Evolutionary conservation across 2,797 vertebrate genomes (phyloP), one percentile per base, ranked within the genome.

Genomic region (Gymnothorax javanicus): DNA sequence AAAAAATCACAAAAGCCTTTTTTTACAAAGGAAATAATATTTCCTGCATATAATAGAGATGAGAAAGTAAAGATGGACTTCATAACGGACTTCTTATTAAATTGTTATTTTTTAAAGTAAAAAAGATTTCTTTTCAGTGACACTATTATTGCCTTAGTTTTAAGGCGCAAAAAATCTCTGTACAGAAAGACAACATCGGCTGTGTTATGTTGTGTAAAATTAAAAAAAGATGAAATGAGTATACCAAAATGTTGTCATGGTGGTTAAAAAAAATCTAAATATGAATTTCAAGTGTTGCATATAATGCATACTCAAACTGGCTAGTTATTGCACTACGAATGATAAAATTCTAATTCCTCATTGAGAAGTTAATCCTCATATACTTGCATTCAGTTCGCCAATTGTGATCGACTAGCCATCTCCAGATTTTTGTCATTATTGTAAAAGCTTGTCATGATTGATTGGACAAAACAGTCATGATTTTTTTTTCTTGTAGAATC

Each of bases 161-260:
- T 95, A 94, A 93, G 96, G 96, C 95, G 96, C 94, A 52, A 85
- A 88, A 92, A 90, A 93, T 94, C 94, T 93, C 94, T 98, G 95
- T 98, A 97, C 96, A 97, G 95, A 94, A 95, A 95, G 91, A 95
- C 95, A 96, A 96, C 97, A 97, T 96, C 94, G 93, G 94, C 94
- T 95, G 96, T 98, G 96, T 97, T 97, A 96, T 95, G 96, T 97
- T 97, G 96, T 97, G 97, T 97, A 96, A 97, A 97, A 98, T 97
- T 77, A 97, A 96, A 96, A 95, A 87, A 94, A 43, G 33, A 96
- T 91, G 93, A 94, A 95, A 92, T 91, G 91, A 89, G 88, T 89
- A 93, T 93, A 90, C 88, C 85, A 87, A 90, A 91, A 85, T 87
- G 84, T 91, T 93, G 92, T 94, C 75, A 82, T 82, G 75, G 77